Evolutionary conservation across 2,797 vertebrate genomes (phyloP).

Genomic region (Oreochromis grahami): DNA sequence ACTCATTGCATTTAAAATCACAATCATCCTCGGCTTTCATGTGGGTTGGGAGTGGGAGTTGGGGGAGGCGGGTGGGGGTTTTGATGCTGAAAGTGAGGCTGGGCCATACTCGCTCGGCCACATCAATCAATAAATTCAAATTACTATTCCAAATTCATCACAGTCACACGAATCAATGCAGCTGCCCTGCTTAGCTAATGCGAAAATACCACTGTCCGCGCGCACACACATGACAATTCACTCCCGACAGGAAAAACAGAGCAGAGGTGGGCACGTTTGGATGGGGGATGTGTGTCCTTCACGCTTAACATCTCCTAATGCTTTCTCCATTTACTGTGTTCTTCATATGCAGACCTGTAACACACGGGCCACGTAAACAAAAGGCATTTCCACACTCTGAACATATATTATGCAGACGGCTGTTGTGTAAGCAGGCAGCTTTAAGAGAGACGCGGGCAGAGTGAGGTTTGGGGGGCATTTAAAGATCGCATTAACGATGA

Average conservation of each 20-base stretch:
- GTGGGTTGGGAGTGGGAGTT: constrained; percentile 69
- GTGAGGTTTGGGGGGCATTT: constrained; percentile 54
- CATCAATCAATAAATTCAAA: constrained; percentile 90
- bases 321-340: constrained; percentile 9
- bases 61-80: constrained; percentile 16
- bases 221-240: constrained; percentile 52
- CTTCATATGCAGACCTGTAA: background rate
- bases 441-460: constrained; percentile 12
- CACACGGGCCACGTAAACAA: background rate
- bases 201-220: constrained; percentile 77
- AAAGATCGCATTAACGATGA: constrained; percentile 78
- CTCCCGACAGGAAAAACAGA: constrained; percentile 49
- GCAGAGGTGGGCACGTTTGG: constrained; percentile 40
- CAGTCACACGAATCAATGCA: constrained; percentile 84
- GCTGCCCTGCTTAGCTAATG: constrained; percentile 83
- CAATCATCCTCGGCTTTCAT: constrained; percentile 72
- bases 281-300: constrained; percentile 56
- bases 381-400: background rate
- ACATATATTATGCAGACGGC: background rate
- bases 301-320: constrained; percentile 51
- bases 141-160: constrained; percentile 94
- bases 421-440: background rate
- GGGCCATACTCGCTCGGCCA: constrained; percentile 77
- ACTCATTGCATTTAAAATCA: constrained; percentile 75
- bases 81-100: constrained; percentile 70